Evolutionary conservation across 2,888 invertebrate genomes (phyloP).

Genomic region (Protodeltote pygarga): DNA sequence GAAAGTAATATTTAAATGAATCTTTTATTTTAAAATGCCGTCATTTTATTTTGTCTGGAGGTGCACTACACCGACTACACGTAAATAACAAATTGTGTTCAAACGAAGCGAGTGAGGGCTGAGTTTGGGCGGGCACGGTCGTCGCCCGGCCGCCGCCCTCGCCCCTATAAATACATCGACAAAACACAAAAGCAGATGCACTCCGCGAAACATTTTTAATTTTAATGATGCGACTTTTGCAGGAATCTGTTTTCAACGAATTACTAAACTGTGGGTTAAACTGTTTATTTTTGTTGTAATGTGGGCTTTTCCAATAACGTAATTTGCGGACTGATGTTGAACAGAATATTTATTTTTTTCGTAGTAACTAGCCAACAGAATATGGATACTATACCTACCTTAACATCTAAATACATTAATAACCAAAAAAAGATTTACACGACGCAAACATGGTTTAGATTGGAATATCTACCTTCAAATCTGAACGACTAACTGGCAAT

Average conservation of each 20-base stretch:
- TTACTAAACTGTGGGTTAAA: slow-evolving; percentile 33
- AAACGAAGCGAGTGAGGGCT: slow-evolving; percentile 30
- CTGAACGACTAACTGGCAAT: too few relatives aligned
- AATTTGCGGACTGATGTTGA: slow-evolving; percentile 26
- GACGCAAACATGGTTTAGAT: too few relatives aligned
- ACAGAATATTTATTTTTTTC: slow-evolving; percentile 20
- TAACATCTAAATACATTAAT: too few relatives aligned
- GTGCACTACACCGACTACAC: slow-evolving; percentile 31
- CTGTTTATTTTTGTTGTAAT: slow-evolving; percentile 35
- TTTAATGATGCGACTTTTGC: slow-evolving; percentile 67
- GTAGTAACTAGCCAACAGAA: neutral
- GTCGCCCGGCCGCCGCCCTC: slow-evolving; percentile 60
- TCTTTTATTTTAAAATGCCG: slow-evolving; percentile 6
- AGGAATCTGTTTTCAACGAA: slow-evolving; percentile 50
- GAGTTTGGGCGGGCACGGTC: slow-evolving; percentile 50
- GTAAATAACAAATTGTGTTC: slow-evolving; percentile 38
- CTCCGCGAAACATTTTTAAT: slow-evolving; percentile 63
- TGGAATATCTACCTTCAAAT: too few relatives aligned
- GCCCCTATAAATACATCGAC: slow-evolving; percentile 77
- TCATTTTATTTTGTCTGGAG: slow-evolving; percentile 30
- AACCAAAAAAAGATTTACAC: too few relatives aligned
- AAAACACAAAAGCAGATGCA: slow-evolving; percentile 73
- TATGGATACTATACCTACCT: neutral
- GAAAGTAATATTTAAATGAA: slow-evolving; percentile 1
- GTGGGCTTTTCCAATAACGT: slow-evolving; percentile 29